Conservation (phyloP, 2,113 vertebrate genomes). For the Clarias gariepinus region DNA sequence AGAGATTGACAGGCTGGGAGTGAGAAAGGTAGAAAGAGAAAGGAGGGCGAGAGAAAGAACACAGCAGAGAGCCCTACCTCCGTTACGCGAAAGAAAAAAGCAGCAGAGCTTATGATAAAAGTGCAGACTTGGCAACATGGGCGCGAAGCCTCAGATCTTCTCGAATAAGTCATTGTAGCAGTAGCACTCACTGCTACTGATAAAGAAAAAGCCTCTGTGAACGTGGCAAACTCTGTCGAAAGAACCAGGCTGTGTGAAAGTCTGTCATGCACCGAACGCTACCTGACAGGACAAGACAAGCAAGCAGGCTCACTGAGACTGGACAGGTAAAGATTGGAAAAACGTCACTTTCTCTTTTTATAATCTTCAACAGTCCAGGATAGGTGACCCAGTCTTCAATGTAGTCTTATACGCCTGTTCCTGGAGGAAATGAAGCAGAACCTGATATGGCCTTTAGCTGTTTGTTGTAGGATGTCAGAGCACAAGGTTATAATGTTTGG, state of each 20-base stretch:
- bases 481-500: background rate
- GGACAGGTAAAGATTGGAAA: background rate
- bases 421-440: background rate
- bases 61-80: background rate
- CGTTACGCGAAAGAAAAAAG: conserved; percentile 14
- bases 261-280: conserved; percentile 25
- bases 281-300: conserved; percentile 21
- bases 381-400: too few relatives aligned
- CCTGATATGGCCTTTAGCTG: background rate
- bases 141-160: conserved; percentile 37
- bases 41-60: conserved; percentile 11
- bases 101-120: conserved; percentile 24
- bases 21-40: conserved; percentile 6
- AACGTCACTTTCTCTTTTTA: background rate
- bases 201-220: conserved; percentile 47
- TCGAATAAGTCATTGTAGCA: conserved; percentile 46
- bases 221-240: conserved; percentile 53
- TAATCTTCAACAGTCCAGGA: background rate
- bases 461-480: background rate
- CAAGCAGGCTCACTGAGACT: background rate
- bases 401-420: background rate
- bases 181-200: conserved; percentile 23
- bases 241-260: conserved; percentile 49
- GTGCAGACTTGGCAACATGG: conserved; percentile 50
- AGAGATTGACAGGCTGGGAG: conserved; percentile 4